phyloP scores from a whole-genome alignment of 2,888 invertebrate genomes.

The Tetranychus piercei region DNA sequence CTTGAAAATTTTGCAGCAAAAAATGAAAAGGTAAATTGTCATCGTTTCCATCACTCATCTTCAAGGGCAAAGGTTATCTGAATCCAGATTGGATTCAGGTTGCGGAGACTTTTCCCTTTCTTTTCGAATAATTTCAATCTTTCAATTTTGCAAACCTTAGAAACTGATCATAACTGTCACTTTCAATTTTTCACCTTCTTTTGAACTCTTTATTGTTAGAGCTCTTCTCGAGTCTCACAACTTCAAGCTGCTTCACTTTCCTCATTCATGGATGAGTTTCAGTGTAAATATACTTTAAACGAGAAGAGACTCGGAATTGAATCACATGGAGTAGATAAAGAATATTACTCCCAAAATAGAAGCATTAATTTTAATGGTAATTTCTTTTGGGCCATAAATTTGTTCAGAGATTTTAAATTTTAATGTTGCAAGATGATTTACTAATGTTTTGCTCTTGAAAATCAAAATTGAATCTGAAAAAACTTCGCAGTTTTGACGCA shows the following conservation, averaged over 20 bases:
- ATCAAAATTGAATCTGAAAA: too few species aligned
- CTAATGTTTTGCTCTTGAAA: too few species aligned
- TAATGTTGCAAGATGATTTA: too few species aligned
- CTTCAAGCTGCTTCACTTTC: not conserved
- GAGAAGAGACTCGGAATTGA: too few species aligned
- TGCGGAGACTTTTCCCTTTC: not conserved
- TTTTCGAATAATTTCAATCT: not conserved
- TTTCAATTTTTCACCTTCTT: not conserved
- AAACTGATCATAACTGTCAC: not conserved
- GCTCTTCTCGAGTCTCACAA: not conserved
- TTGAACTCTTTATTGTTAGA: not conserved
- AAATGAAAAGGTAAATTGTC: not conserved
- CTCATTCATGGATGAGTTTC: too few species aligned
- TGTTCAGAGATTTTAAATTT: too few species aligned
- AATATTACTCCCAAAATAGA: too few species aligned
- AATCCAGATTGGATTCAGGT: not conserved
- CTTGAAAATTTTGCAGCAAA: not conserved
- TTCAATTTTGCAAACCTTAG: not conserved
- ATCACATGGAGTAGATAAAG: too few species aligned
- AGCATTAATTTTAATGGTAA: too few species aligned
- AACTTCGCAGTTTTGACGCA: too few species aligned
- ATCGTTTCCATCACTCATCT: not conserved
- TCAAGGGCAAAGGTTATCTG: not conserved
- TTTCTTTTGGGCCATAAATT: too few species aligned
- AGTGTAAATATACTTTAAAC: too few species aligned